phyloP scores from a whole-genome alignment of 2,888 invertebrate species.

The Lacanobia wlatinum region DNA sequence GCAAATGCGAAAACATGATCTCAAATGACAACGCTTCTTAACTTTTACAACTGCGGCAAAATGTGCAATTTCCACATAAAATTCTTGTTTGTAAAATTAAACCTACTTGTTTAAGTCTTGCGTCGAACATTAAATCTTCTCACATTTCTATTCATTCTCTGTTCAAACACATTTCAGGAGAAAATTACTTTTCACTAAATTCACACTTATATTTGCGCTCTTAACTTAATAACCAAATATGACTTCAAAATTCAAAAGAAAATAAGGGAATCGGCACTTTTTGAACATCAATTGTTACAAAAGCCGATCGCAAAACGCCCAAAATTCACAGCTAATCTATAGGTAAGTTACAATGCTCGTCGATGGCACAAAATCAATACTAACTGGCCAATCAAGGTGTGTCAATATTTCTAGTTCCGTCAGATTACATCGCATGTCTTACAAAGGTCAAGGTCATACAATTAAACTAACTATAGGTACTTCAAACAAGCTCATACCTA shows the following conservation, averaged over 20 bases:
- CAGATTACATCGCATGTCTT: conserved; percentile 18
- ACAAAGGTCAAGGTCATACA: conserved; percentile 58
- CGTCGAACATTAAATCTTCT: background rate
- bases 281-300: background rate
- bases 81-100: background rate
- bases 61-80: background rate
- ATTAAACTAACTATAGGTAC: conserved; percentile 15
- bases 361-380: background rate
- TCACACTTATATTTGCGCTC: background rate
- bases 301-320: background rate
- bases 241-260: too few relatives aligned
- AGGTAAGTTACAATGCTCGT: background rate
- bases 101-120: conserved; percentile 3
- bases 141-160: background rate
- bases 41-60: background rate
- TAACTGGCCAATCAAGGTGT: background rate
- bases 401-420: conserved; percentile 22
- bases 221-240: too few relatives aligned
- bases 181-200: background rate
- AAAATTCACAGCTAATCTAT: background rate
- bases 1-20: background rate
- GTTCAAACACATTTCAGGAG: background rate
- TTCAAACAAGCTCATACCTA: conserved; percentile 30
- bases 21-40: background rate
- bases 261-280: too few relatives aligned